Conservation (phyloP, 2,113 vertebrate genomes). For the Silurus asotus region DNA sequence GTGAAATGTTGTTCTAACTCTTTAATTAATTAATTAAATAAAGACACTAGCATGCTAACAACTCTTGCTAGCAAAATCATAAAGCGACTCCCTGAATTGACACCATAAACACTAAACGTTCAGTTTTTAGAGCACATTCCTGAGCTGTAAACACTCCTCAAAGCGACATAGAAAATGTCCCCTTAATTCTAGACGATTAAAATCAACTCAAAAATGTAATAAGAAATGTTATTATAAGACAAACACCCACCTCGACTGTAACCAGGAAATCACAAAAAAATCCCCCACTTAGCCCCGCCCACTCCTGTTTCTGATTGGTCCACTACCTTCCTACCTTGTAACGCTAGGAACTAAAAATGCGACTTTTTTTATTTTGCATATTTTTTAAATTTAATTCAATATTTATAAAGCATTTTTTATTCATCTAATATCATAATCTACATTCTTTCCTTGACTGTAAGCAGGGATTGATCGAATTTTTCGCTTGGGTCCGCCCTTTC, state of each 20-base stretch:
- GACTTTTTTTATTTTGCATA: neutral
- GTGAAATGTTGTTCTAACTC: neutral
- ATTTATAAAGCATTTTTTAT: neutral
- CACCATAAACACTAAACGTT: neutral
- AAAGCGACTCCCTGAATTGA: neutral
- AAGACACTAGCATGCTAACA: neutral
- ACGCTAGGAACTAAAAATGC: neutral
- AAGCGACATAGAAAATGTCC: neutral
- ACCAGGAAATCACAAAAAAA: conserved; percentile 69
- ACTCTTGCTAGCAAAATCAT: conserved; percentile 7
- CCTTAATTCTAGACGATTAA: neutral
- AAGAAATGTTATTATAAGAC: conserved; percentile 33
- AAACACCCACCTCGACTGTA: conserved; percentile 68
- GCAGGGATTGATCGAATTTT: too few relatives aligned
- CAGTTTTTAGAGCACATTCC: neutral
- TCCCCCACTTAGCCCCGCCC: neutral
- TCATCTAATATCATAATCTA: neutral
- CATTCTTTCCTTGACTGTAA: too few relatives aligned
- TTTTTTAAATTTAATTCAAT: neutral
- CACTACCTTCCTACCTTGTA: neutral
- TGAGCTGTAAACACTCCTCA: neutral
- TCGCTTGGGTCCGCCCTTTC: neutral
- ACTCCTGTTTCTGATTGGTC: conserved; percentile 1
- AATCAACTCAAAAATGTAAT: neutral
- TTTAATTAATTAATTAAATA: neutral